Evolutionary conservation across 2,888 invertebrate genomes (phyloP).

Genomic region (Autographa gamma): DNA sequence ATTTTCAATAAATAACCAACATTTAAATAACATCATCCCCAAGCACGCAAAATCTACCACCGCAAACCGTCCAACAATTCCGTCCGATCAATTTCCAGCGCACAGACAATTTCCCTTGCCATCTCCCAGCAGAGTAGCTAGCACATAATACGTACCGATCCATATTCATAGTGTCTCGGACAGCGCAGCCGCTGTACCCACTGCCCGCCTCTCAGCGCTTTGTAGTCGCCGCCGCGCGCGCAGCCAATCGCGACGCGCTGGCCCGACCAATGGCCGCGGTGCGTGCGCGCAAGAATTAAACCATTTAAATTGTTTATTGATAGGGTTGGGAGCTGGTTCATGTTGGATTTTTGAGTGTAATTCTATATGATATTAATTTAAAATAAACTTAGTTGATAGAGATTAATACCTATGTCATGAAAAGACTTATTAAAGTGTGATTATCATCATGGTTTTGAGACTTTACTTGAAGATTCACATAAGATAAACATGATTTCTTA

Average conservation of each 20-base stretch:
- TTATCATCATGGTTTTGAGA: not conserved
- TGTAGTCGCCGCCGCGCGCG: conserved; percentile 76
- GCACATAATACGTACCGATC: conserved; percentile 66
- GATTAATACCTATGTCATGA: too few species aligned
- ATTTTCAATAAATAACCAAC: too few species aligned
- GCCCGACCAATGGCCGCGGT: conserved; percentile 77
- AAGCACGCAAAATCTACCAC: not conserved
- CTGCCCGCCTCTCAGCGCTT: conserved; percentile 82
- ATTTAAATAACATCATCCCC: not conserved
- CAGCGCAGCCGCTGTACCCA: conserved; percentile 71
- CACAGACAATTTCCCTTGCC: conserved; percentile 43
- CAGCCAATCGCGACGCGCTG: conserved; percentile 76
- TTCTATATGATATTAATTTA: not conserved
- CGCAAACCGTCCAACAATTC: not conserved
- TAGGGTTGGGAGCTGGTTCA: conserved; percentile 72
- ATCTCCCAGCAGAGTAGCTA: conserved; percentile 35
- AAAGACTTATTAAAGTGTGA: too few species aligned
- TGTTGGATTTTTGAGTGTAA: conserved; percentile 22
- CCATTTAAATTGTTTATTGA: conserved; percentile 74
- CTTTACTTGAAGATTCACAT: not conserved
- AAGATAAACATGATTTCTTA: not conserved
- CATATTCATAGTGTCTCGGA: conserved; percentile 82
- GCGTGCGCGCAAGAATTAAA: conserved; percentile 81
- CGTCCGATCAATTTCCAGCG: conserved; percentile 51
- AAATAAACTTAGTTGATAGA: too few species aligned